These are phyloP conservation scores for Erpornis zantholeuca DNA, from an alignment of 2,113 vertebrate species.

Conservation along the genomic window DNA sequence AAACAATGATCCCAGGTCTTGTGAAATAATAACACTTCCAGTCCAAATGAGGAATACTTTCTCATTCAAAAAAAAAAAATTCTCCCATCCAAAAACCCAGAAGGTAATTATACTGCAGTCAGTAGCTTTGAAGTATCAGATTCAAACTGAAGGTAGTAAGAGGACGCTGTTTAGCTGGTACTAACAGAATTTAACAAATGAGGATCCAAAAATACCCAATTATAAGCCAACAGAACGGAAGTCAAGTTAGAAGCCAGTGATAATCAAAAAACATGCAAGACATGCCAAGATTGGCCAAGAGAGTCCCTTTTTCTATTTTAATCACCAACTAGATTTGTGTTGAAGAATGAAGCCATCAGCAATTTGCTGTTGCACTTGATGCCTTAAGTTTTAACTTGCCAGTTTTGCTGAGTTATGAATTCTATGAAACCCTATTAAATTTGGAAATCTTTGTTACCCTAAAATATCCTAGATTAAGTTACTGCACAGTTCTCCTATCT, in stretches of 20 bases:
- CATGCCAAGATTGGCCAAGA: background rate
- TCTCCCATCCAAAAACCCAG: background rate
- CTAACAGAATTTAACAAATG: background rate
- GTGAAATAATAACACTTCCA: background rate
- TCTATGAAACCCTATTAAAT: background rate
- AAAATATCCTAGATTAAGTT: background rate
- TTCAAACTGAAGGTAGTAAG: background rate
- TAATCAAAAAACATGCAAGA: background rate
- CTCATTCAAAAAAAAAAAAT: background rate
- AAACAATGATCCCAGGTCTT: background rate
- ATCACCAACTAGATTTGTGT: background rate
- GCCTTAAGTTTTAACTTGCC: no score
- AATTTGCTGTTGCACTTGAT: background rate
- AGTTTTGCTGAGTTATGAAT: background rate
- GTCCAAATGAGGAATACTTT: background rate
- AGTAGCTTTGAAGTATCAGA: background rate
- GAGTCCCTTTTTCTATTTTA: background rate
- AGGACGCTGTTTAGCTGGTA: background rate
- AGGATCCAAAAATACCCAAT: background rate
- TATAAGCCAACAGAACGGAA: background rate
- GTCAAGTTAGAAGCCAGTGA: background rate
- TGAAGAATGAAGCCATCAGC: background rate
- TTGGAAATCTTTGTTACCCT: background rate
- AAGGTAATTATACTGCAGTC: background rate
- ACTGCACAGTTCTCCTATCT: background rate